A percentile compares a stretch with the other conserved stretches of the same genome.
Conservation (phyloP, 23 tunicate genomes). For the Ciona savignyi region DNA sequence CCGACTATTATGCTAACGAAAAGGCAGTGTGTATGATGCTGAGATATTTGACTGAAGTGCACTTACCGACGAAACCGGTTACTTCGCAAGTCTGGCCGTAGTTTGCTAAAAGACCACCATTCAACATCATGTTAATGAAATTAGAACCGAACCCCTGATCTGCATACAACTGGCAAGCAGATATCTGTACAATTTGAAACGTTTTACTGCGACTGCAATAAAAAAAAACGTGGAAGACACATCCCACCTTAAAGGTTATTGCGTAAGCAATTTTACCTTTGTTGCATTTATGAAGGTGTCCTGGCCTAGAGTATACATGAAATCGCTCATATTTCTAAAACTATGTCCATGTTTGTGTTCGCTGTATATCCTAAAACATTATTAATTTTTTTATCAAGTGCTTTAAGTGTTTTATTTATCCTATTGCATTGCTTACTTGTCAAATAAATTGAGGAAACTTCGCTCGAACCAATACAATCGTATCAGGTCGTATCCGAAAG, state of each 20-base stretch:
- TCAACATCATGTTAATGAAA: slow-evolving; percentile 34
- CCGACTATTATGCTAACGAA: not conserved
- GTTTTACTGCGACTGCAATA: too few species aligned
- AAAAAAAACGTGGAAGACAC: too few species aligned
- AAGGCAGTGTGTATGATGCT: slow-evolving; percentile 2
- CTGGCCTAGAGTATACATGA: slow-evolving; percentile 29
- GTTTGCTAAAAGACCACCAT: slow-evolving; percentile 48
- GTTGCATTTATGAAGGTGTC: slow-evolving; percentile 44
- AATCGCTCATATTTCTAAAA: slow-evolving; percentile 18
- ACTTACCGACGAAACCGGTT: slow-evolving; percentile 75
- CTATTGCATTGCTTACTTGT: slow-evolving; percentile 1
- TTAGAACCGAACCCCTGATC: slow-evolving; percentile 20
- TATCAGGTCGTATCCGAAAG: slow-evolving; percentile 51
- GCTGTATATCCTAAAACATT: slow-evolving; percentile 47
- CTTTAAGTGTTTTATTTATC: too few species aligned
- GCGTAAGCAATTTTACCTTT: slow-evolving; percentile 16
- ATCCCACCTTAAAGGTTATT: slow-evolving; percentile 15
- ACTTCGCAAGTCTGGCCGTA: slow-evolving; percentile 68
- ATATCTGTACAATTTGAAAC: slow-evolving; percentile 32
- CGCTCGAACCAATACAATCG: slow-evolving; percentile 22
- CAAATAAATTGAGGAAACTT: slow-evolving; percentile 29
- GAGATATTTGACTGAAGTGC: not conserved
- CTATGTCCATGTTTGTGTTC: slow-evolving; percentile 46
- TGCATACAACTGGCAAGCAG: slow-evolving; percentile 21
- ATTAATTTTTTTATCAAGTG: too few species aligned